These are phyloP conservation scores for Petrolisthes manimaculis DNA, from an alignment of 2,888 invertebrate genomes.

Conservation along the genomic window DNA sequence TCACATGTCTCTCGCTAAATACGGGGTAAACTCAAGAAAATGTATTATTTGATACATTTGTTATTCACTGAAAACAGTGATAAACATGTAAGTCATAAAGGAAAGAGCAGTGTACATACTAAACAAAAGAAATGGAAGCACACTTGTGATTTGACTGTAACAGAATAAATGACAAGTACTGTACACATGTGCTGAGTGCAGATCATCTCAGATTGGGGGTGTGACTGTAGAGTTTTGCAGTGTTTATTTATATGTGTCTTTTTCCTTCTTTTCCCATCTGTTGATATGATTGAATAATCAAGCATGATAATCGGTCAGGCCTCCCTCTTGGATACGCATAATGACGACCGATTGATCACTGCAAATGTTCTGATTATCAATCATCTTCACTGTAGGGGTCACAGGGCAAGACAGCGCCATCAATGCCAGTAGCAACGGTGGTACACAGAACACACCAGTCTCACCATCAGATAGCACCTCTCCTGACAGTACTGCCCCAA, in stretches of 20 bases:
- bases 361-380: conserved; percentile 63
- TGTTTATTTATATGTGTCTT: conserved; percentile 43
- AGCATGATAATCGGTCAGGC: conserved; percentile 65
- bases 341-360: conserved; percentile 64
- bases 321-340: conserved; percentile 38
- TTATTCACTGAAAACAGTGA: too few species aligned
- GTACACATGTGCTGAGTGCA: neutral
- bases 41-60: too few species aligned
- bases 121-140: too few species aligned
- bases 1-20: too few species aligned
- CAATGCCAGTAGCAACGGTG: conserved; percentile 33
- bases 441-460: neutral
- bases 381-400: conserved; percentile 66
- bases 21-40: too few species aligned
- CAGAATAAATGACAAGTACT: neutral
- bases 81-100: too few species aligned
- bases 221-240: neutral
- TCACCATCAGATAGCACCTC: neutral
- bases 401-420: conserved; percentile 45
- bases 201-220: conserved; percentile 13
- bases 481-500: neutral
- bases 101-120: too few species aligned
- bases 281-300: conserved; percentile 66
- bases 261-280: conserved; percentile 60
- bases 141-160: too few species aligned